These are phyloP conservation scores for Drosophila auraria DNA, from an alignment of 1,140 invertebrate species.

Conservation along the genomic window DNA sequence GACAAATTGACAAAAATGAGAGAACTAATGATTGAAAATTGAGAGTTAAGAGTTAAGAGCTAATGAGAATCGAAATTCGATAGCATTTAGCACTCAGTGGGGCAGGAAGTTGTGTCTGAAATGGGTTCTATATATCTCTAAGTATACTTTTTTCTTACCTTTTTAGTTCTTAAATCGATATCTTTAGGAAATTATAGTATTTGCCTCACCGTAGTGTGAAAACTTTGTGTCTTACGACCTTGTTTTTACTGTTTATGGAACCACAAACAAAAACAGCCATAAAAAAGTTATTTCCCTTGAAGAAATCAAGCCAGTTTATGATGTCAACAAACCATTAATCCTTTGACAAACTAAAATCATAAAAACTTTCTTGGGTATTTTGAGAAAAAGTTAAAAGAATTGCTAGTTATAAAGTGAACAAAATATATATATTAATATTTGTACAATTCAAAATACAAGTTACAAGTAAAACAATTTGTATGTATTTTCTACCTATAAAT, in stretches of 20 bases:
- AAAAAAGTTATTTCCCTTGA: neutral
- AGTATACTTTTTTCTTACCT: neutral
- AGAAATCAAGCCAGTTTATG: neutral
- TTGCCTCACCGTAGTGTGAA: too few species aligned
- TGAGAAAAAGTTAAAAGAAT: neutral
- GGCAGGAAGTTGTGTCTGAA: neutral
- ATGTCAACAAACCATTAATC: neutral
- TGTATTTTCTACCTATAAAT: too few species aligned
- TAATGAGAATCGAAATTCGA: slow-evolving; percentile 4
- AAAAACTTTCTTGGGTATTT: neutral
- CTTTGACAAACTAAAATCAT: neutral
- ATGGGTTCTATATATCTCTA: neutral
- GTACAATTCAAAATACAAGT: too few species aligned
- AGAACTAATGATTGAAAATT: neutral
- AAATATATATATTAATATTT: neutral
- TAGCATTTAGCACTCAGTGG: neutral
- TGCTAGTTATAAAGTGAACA: too few species aligned
- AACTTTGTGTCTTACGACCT: neutral
- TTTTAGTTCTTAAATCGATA: neutral
- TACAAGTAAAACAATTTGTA: too few species aligned
- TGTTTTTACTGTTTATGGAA: slow-evolving; percentile 1
- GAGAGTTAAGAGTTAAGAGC: slow-evolving; percentile 1
- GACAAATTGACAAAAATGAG: slow-evolving; percentile 11
- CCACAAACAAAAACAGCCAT: neutral
- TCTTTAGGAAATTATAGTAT: neutral